Evolutionary conservation across 2,113 vertebrate genomes (phyloP), one percentile per base, ranked within the genome.

Genomic region (Malurus elegans): DNA sequence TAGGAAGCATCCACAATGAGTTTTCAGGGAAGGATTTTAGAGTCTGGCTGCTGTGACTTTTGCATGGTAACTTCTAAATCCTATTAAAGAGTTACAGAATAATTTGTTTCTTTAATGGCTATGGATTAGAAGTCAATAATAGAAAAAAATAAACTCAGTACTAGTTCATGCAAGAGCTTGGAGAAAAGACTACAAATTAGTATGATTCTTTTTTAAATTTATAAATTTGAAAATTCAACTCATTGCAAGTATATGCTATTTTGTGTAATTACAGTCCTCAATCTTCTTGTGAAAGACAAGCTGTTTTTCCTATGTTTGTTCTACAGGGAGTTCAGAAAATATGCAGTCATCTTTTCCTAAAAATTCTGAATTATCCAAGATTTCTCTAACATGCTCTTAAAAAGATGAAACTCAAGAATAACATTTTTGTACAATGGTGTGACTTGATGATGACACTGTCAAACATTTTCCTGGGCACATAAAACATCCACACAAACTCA

Each of bases 41-140:
- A 90, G 23, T 29, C 71, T 78, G 36, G 34, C 53, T 91, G n/a
- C 36, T 94, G 31, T 4, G 4, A 81, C 40, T 84, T 81, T 32
- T 45, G 18, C 76, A 34, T 10, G 7, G 58, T 65, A 83, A 66
- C 31, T 78, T 74, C 26, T 86, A 90, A 85, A 93, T 79, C 36
- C 21, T 56, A 17, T 64, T 90, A 90, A 44, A 24, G 58, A 80
- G 19, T 62, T 83, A 48, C 0, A 86, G 23, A 91, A n/a, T 11
- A 83, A 79, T 75, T 56, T 48, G 40, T 73, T 92, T 91, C 48
- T 87, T 87, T 93, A 94, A 96, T 93, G 88, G 36, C 56, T 60
- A 45, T 53, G 60, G 79, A 76, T 88, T 94, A 95, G 56, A 92
- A 94, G 28, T 36, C 40, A 92, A 48, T 66, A 80, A 79, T 5